phyloP scores from a whole-genome alignment of 1,140 invertebrate genomes.

The Caerostris extrusa region DNA sequence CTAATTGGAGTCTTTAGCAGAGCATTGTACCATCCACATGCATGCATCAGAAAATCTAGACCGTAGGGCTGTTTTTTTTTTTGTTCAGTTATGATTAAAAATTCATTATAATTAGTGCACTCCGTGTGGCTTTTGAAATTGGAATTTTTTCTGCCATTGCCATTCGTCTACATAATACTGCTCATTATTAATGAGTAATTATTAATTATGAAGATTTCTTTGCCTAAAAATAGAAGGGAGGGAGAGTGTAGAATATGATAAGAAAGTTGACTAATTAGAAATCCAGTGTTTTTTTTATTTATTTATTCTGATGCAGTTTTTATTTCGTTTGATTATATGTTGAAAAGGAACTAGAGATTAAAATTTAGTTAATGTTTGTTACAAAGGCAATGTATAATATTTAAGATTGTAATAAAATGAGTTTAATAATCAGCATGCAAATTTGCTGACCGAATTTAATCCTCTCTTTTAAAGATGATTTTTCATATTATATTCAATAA shows the following conservation, averaged over 20 bases:
- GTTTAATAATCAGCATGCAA: too few species aligned
- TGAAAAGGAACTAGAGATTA: neutral
- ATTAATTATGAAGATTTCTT: conserved; percentile 38
- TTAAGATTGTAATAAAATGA: too few species aligned
- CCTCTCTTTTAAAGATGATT: too few species aligned
- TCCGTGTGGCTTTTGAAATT: neutral
- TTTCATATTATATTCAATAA: too few species aligned
- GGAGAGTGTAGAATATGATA: too few species aligned
- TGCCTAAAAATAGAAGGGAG: neutral
- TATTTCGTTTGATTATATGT: neutral
- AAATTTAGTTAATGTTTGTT: too few species aligned
- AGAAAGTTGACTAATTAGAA: conserved; percentile 10
- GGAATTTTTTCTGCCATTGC: neutral
- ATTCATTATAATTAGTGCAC: neutral
- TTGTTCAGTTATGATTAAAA: neutral
- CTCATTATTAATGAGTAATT: conserved; percentile 41
- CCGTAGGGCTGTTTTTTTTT: neutral
- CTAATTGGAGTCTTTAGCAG: neutral
- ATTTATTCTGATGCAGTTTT: neutral
- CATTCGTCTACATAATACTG: neutral
- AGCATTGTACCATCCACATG: neutral
- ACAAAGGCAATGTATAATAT: too few species aligned
- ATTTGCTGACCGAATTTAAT: too few species aligned
- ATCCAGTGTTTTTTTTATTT: neutral
- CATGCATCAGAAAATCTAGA: neutral